A percentile compares a stretch with the other conserved stretches of the same genome.
These are phyloP conservation scores for Aplysina aerophoba DNA, from an alignment of 37 sponge, comb jelly and placozoan genomes.

Conservation along the genomic window DNA sequence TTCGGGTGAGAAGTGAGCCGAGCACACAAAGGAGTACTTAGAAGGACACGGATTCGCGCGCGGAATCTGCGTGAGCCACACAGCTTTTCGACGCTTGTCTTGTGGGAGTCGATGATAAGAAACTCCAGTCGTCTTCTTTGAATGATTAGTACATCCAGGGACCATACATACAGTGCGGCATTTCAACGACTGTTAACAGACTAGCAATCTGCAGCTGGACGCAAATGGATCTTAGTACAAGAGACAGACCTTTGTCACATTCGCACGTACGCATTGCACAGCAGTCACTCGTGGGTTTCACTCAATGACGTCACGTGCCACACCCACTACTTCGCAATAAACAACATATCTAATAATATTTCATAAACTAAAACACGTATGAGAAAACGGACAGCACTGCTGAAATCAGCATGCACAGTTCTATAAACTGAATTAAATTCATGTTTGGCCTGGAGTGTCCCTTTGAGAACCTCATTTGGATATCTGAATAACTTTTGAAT, in stretches of 20 bases:
- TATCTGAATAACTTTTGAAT: no score
- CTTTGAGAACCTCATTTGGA: no score
- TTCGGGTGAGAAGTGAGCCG: neutral
- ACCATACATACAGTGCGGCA: constrained; percentile 10
- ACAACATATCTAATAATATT: neutral
- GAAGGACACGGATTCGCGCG: constrained; percentile 15
- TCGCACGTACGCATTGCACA: neutral
- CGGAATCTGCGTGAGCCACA: neutral
- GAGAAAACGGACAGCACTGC: neutral
- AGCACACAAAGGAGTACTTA: constrained; percentile 9
- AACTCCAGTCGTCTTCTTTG: constrained; percentile 1
- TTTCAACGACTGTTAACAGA: neutral
- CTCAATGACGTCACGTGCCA: neutral
- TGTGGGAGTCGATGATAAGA: neutral
- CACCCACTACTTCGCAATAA: neutral
- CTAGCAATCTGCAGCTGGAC: neutral
- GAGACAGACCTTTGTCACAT: neutral
- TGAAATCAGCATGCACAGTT: constrained; percentile 16
- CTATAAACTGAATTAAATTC: no score
- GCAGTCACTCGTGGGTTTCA: neutral
- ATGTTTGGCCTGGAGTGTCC: no score
- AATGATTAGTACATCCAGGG: constrained; percentile 1
- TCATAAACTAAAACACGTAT: neutral
- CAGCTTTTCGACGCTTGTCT: neutral
- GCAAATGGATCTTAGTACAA: neutral